These are phyloP conservation scores for Theodoxus fluviatilis DNA, from an alignment of 2,888 invertebrate genomes.

Conservation along the genomic window DNA sequence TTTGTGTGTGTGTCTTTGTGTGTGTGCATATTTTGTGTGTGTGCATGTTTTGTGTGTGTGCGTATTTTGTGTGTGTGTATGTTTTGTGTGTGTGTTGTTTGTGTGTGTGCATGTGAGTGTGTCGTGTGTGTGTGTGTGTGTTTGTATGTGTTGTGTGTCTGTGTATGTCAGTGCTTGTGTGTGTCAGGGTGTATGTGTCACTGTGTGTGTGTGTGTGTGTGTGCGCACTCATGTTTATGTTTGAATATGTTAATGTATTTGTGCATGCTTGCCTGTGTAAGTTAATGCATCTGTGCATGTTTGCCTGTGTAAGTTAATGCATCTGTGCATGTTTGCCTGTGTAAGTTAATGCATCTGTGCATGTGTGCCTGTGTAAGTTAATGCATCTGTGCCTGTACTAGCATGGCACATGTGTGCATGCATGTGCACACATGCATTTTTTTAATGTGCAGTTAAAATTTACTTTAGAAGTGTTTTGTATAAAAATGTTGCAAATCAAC, in stretches of 20 bases:
- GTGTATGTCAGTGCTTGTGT: constrained; percentile 15
- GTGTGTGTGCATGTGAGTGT: constrained; percentile 7
- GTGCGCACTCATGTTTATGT: background rate
- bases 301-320: no score
- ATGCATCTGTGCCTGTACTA: background rate
- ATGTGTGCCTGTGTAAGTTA: no score
- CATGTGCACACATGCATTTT: no score
- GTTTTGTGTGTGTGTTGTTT: background rate
- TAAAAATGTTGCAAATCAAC: no score
- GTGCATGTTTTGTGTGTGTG: constrained; percentile 17
- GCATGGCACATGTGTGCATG: background rate
- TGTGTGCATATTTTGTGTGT: constrained; percentile 13
- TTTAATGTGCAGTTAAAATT: no score
- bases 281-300: no score
- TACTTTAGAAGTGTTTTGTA: no score
- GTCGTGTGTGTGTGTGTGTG: constrained; percentile 13
- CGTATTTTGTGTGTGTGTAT: background rate
- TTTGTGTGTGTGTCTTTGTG: constrained; percentile 13
- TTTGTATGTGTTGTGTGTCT: constrained; percentile 11
- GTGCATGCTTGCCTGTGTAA: no score
- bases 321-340: background rate
- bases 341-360: no score
- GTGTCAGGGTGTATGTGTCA: background rate
- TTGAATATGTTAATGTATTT: background rate
- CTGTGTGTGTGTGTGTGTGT: constrained; percentile 3